Evolutionary conservation across 2,113 vertebrate genomes (phyloP).

Genomic region (Catharus fuscescens): DNA sequence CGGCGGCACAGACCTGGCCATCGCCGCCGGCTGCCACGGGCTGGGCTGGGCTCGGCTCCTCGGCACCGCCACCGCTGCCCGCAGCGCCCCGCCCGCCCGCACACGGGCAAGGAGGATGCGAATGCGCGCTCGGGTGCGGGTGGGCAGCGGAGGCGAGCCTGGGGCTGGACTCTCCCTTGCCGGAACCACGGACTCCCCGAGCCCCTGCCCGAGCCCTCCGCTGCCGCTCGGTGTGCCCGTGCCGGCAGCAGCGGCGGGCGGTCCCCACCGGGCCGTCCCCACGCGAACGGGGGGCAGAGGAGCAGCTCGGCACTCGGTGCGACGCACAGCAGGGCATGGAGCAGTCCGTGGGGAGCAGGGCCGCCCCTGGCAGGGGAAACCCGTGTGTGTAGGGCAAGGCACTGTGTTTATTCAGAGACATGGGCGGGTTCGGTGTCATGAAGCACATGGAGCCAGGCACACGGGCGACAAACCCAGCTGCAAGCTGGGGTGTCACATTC

Average conservation of each 20-base stretch:
- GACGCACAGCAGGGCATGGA: neutral
- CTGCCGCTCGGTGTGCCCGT: neutral
- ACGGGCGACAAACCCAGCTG: fast-evolving
- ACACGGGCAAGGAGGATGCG: neutral
- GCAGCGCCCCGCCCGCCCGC: neutral
- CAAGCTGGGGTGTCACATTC: neutral
- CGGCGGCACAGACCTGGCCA: neutral
- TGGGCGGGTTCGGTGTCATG: too few species aligned
- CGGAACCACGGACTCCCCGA: neutral
- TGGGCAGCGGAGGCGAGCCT: neutral
- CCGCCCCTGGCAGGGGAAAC: neutral
- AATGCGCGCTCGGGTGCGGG: neutral
- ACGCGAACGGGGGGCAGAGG: neutral
- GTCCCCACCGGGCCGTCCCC: neutral
- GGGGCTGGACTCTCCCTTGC: neutral
- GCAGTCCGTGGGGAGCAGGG: neutral
- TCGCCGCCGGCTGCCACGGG: neutral
- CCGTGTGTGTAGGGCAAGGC: neutral
- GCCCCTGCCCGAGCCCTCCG: neutral
- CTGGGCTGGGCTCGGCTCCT: neutral
- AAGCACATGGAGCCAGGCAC: neutral
- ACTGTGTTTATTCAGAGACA: too few species aligned
- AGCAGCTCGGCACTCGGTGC: neutral
- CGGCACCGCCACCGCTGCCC: neutral
- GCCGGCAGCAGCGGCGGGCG: neutral